Evolutionary conservation across 30 jellyfish, hydroid and myxozoan species (phyloP), one percentile per base, ranked within the genome.

Genomic region (Rhopilema esculentum): DNA sequence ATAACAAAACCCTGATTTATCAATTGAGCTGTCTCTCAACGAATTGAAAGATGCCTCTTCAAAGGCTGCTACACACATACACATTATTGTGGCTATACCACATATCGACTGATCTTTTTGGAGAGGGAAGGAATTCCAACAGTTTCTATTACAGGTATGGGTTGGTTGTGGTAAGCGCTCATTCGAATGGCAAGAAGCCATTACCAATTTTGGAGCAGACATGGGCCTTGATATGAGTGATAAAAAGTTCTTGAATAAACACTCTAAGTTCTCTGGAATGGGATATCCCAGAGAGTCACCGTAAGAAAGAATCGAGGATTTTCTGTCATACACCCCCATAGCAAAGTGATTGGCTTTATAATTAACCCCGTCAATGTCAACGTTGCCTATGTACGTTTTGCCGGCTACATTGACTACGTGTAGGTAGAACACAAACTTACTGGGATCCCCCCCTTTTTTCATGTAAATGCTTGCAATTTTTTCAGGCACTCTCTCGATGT

Each of bases 201-300:
- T 21, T 1, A 28, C 31, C 19, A 26, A 17, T 21, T 28, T 19
- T 9, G 75, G 18, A 0, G 75, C 24, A 23, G 18, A 9, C n/a
- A 21, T 21, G 16, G 18, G 31, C 24, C 26, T 21, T 12, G 18
- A 65, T n/a, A 28, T 2, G 75, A 65, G 24, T 15, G 75, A 65
- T 20, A 65, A 21, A 26, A 65, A 21, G 28, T 65, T 26, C 9
- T 65, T 65, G 75, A 65, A 15, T 17, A 65, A 1, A 23, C 4
- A 0, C n/a, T 17, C 75, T 15, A 65, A 21, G n/a, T 9, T 28
- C 9, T 17, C 27, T 21, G 82, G 82, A 71, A 40, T 26, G 16
- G 82, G 82, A 18, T 40, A 71, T 9, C 82, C 82, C 26, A 28
- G 22, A 6, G 4, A 71, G 66, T 71, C 82, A 20, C 82, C 82